phyloP scores from a whole-genome alignment of 2,797 vertebrate genomes.

The Sebastes trivittatus region DNA sequence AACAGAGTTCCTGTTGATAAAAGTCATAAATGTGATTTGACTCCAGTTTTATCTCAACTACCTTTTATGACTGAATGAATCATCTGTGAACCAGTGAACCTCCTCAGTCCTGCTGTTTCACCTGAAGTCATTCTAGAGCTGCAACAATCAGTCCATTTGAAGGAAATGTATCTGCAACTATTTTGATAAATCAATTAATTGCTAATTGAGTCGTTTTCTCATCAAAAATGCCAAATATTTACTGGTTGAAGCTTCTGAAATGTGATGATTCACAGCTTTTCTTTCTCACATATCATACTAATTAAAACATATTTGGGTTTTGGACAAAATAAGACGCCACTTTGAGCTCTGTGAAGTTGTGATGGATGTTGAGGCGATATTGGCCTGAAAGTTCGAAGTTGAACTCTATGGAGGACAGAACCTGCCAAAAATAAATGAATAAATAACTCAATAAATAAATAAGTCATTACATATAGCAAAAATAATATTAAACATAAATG shows the following conservation, averaged over 20 bases:
- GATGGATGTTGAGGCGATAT: too few species aligned
- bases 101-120: neutral
- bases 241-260: neutral
- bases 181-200: neutral
- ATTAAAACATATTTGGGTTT: neutral
- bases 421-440: too few species aligned
- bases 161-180: neutral
- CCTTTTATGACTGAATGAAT: neutral
- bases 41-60: neutral
- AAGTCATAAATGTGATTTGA: neutral
- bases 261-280: neutral
- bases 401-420: too few species aligned
- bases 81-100: neutral
- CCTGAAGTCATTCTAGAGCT: neutral
- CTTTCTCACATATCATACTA: neutral
- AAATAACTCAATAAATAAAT: too few species aligned
- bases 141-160: neutral
- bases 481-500: too few species aligned
- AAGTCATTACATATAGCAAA: too few species aligned
- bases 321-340: neutral
- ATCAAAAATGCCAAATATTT: neutral
- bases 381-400: too few species aligned
- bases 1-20: neutral
- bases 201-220: neutral
- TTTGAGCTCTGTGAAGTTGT: neutral